Evolutionary conservation across 2,888 invertebrate species (phyloP), one percentile per base, ranked within the genome.

Genomic region (Boloria euphrosyne): DNA sequence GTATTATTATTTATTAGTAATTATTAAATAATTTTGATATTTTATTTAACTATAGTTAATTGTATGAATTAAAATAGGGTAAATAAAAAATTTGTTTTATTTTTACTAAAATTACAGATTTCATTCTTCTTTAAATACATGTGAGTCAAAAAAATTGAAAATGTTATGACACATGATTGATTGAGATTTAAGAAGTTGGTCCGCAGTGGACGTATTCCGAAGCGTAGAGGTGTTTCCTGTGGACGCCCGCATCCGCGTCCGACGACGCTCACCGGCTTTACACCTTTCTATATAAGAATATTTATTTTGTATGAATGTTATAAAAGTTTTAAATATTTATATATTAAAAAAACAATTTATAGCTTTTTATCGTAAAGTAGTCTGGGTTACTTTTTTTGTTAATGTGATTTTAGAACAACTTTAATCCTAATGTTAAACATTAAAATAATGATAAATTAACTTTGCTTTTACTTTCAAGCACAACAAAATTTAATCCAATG

Each of bases 191-290:
- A 38, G 53, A 47, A 18, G 53, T 47, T 53, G 10, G 13, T 65
- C 31, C 14, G n/a, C 13, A 13, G 31, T 13, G 31, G 16, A 49
- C 17, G 27, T 66, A 57, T 17, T 38, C 50, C 43, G 44, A 58
- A 59, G 54, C 43, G 57, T 54, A 61, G 64, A 62, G 58, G 52
- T 51, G 70, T 69, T 76, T 78, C 77, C 77, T 76, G 75, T 74
- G 74, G 76, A 66, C 66, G 60, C 38, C 77, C 76, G 72, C 77
- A 72, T 77, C 78, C 78, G 77, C 69, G 66, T 55, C 63, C 67
- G 70, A 54, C 54, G 55, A 27, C 52, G 60, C 54, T 43, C 49
- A 13, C 13, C 44, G 61, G 6, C 13, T 44, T 27, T 47, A 13
- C 44, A 54, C 16, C 10, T 31, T 59, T 13, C 16, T 59, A 31